phyloP scores from a whole-genome alignment of 2,113 vertebrate genomes.

The Dromaius novaehollandiae region DNA sequence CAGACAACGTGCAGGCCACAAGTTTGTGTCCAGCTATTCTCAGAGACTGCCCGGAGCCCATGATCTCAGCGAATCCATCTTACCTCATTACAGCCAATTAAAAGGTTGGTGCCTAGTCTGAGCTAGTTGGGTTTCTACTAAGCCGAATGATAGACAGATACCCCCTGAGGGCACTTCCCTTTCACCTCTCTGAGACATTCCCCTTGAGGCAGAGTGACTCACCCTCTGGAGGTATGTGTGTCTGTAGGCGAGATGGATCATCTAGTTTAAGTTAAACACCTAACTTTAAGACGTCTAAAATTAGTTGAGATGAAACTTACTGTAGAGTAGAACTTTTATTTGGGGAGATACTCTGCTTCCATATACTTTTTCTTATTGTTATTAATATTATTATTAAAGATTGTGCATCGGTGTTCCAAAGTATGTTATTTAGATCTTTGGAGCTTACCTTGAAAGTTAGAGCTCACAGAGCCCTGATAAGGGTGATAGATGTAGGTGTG shows the following conservation, averaged over 20 bases:
- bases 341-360: background rate
- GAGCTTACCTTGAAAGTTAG: constrained; percentile 2
- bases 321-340: background rate
- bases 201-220: background rate
- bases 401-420: constrained; percentile 29
- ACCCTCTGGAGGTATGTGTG: background rate
- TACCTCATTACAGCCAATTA: background rate
- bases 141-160: background rate
- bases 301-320: background rate
- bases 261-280: background rate
- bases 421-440: constrained; percentile 12
- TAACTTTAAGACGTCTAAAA: background rate
- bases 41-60: background rate
- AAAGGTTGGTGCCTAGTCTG: background rate
- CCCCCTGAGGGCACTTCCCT: background rate
- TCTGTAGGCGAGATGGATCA: background rate
- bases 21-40: background rate
- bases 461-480: background rate
- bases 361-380: background rate
- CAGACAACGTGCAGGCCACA: background rate
- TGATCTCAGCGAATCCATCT: background rate
- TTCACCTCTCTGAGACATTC: background rate
- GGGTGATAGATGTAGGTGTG: background rate
- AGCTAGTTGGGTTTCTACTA: background rate
- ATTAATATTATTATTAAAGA: background rate